Percentiles rank a stretch among this genome's conserved stretches.
phyloP scores from a whole-genome alignment of 2,797 vertebrate species.

The Masticophis lateralis region DNA sequence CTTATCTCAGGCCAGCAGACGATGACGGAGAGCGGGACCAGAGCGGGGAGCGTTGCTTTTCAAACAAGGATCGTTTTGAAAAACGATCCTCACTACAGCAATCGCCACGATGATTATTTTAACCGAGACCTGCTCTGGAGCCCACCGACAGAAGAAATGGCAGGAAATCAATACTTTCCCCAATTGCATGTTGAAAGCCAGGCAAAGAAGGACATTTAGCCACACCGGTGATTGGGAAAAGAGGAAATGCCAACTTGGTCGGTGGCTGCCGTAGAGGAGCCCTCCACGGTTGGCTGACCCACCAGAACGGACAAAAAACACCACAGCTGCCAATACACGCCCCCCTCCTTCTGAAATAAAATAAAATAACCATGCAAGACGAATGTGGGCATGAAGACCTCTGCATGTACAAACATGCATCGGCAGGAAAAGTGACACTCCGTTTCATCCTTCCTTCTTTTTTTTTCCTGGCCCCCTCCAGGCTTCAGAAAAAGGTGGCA shows the following conservation, averaged over 20 bases:
- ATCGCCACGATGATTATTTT: background rate
- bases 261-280: background rate
- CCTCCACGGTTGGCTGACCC: background rate
- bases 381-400: background rate
- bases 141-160: background rate
- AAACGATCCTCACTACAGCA: background rate
- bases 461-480: background rate
- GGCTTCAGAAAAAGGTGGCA: slow-evolving; percentile 37
- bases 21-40: background rate
- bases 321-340: accelerated
- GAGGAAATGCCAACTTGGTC: background rate
- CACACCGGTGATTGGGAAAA: background rate
- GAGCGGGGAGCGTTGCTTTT: background rate
- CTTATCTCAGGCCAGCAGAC: background rate
- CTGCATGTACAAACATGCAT: background rate
- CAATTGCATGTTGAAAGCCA: background rate
- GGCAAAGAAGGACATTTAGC: background rate
- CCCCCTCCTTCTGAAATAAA: no score
- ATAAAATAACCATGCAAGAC: background rate
- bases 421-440: background rate
- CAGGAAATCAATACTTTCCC: background rate
- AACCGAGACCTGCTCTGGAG: background rate
- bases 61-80: no score
- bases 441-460: background rate
- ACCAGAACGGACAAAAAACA: background rate